phyloP scores from a whole-genome alignment of 2,113 vertebrate genomes.

The Calyptommatus sinebrachiatus region DNA sequence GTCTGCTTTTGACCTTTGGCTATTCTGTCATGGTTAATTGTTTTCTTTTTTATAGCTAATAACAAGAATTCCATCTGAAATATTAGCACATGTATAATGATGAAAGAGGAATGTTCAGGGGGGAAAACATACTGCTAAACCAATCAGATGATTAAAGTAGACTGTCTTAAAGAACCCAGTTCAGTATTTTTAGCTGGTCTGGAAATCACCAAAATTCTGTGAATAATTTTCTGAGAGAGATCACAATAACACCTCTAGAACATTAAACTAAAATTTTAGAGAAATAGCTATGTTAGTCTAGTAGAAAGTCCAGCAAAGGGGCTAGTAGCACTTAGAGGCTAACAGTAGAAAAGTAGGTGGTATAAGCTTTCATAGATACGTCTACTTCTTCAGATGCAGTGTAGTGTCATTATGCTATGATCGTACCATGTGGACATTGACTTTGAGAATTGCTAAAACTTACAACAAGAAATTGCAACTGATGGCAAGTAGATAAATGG shows the following conservation, averaged over 20 bases:
- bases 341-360: too few relatives aligned
- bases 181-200: background rate
- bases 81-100: background rate
- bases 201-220: background rate
- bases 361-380: too few relatives aligned
- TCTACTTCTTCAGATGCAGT: too few relatives aligned
- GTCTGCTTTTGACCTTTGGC: constrained; percentile 12
- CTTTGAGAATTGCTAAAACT: too few relatives aligned
- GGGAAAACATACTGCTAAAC: constrained; percentile 2
- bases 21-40: background rate
- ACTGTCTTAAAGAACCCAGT: background rate
- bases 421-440: too few relatives aligned
- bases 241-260: background rate
- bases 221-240: background rate
- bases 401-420: too few relatives aligned
- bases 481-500: too few relatives aligned
- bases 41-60: constrained; percentile 23
- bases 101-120: background rate
- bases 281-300: too few relatives aligned
- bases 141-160: background rate
- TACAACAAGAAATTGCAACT: too few relatives aligned
- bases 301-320: too few relatives aligned
- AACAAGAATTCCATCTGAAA: constrained; percentile 16
- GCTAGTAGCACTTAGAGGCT: too few relatives aligned
- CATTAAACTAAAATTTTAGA: background rate